Conservation (phyloP, 2,888 invertebrate genomes). For the Plemyria rubiginata region DNA sequence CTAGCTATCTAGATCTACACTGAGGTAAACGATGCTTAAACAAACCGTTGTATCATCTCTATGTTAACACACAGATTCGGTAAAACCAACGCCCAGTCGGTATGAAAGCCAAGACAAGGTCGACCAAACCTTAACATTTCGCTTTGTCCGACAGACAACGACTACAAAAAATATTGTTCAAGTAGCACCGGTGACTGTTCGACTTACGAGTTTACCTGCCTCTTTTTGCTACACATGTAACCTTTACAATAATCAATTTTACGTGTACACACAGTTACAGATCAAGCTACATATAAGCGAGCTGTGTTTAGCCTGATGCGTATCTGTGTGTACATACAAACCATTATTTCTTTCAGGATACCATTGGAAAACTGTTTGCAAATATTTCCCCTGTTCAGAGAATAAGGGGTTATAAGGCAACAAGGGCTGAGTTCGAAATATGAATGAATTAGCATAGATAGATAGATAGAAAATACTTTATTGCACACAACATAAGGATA, state of each 20-base stretch:
- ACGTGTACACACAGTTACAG: neutral
- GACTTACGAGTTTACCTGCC: slow-evolving; percentile 6
- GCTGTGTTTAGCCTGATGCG: too few relatives aligned
- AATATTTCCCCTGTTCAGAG: too few relatives aligned
- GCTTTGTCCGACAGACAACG: slow-evolving; percentile 51
- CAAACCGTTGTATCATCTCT: slow-evolving; percentile 49
- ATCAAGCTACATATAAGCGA: too few relatives aligned
- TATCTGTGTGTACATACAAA: too few relatives aligned
- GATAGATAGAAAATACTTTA: too few relatives aligned
- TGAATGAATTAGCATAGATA: too few relatives aligned
- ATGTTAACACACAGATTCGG: slow-evolving; percentile 32
- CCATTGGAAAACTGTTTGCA: too few relatives aligned
- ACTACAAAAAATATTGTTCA: slow-evolving; percentile 54
- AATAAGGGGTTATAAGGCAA: too few relatives aligned
- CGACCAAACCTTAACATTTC: slow-evolving; percentile 74
- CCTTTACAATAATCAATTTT: neutral
- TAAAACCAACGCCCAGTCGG: slow-evolving; percentile 58
- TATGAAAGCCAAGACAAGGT: slow-evolving; percentile 74
- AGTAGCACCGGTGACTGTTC: slow-evolving; percentile 18
- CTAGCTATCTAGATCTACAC: too few relatives aligned
- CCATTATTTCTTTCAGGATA: too few relatives aligned
- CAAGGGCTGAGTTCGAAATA: too few relatives aligned
- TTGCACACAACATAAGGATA: too few relatives aligned
- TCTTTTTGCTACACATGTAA: neutral
- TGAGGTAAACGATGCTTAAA: neutral